Base-by-base conservation (phyloP, 2,797 vertebrate genomes). In the Macrochelys suwanniensis region DNA sequence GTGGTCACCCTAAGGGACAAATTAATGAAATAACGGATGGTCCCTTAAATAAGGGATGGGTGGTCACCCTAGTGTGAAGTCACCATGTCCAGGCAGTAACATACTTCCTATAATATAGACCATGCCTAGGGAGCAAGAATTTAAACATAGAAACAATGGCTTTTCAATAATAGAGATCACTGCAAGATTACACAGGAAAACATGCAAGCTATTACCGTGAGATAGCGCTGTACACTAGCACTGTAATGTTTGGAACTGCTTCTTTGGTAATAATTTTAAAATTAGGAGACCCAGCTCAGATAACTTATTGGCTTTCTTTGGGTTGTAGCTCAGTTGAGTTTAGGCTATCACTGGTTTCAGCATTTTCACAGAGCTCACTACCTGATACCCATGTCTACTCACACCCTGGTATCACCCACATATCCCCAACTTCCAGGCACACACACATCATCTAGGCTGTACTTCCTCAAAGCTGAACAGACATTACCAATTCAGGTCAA, bases 271-370 rank as follows among this genome's bases (percentile, higher is more conserved):
- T 84, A 82, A 92, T 96, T 96, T 95, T 94, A 93, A 82, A 65
- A 26, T 81, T 37, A 97, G 80, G 15, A 89, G 92, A 92, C 78
- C 92, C 68, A 78, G 86, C 94, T 96, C 92, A 94, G 94, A 87
- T 94, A 96, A 97, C 95, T 92, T 96, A 83, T 92, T 94, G 57
- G 31, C 57, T 97, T 87, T 96, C 94, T 96, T 89, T 86, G 96
- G 95, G 81, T 87, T 96, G 94, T 79, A 76, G 77, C 87, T 95
- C 82, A 96, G 94, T 92, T 94, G 57, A 89, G 78, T 92, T 96
- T 92, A 96, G 92, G 79, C 76, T 94, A 42, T 94, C 89, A 82
- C 84, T 96, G 80, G 91, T 83, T 90, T 49, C 87, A 92, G 23
- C 42, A n/a, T 11, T 65, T 92, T 54, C 51, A 59, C 11, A 31